Evolutionary conservation across 2,797 vertebrate genomes (phyloP).

Genomic region (Bradypus variegatus): DNA sequence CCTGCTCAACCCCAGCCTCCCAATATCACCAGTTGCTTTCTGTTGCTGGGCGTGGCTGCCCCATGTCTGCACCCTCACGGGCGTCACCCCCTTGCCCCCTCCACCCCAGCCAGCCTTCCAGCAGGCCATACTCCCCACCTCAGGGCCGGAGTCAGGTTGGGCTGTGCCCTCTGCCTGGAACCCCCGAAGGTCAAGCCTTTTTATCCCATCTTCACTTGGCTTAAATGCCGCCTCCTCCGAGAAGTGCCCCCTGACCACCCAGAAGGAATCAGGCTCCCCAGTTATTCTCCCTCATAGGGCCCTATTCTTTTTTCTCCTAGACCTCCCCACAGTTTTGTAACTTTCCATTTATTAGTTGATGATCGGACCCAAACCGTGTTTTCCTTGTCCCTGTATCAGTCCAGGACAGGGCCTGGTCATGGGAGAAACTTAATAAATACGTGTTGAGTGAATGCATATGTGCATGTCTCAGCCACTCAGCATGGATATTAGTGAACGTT

Average conservation of each 20-base stretch:
- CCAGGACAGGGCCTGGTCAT: background rate
- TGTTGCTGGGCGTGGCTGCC: background rate
- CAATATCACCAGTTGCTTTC: background rate
- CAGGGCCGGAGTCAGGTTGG: background rate
- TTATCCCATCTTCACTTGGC: background rate
- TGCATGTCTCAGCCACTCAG: background rate
- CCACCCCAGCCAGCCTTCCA: background rate
- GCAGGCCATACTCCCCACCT: background rate
- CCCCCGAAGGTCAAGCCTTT: background rate
- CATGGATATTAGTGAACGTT: background rate
- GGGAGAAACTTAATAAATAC: background rate
- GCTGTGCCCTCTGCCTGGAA: background rate
- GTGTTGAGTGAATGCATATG: background rate
- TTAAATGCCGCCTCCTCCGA: background rate
- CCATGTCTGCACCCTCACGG: background rate
- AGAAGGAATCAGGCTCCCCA: background rate
- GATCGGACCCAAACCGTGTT: background rate
- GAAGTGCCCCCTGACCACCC: background rate
- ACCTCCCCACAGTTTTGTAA: background rate
- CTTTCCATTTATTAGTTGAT: background rate
- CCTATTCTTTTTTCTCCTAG: background rate
- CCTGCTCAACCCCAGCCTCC: background rate
- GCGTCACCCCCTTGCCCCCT: too few relatives aligned
- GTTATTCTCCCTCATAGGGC: background rate
- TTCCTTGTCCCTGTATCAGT: background rate